A percentile compares a stretch with the other conserved stretches of the same genome.
phyloP scores from a whole-genome alignment of 2,113 vertebrate species.

The Carettochelys insculpta region DNA sequence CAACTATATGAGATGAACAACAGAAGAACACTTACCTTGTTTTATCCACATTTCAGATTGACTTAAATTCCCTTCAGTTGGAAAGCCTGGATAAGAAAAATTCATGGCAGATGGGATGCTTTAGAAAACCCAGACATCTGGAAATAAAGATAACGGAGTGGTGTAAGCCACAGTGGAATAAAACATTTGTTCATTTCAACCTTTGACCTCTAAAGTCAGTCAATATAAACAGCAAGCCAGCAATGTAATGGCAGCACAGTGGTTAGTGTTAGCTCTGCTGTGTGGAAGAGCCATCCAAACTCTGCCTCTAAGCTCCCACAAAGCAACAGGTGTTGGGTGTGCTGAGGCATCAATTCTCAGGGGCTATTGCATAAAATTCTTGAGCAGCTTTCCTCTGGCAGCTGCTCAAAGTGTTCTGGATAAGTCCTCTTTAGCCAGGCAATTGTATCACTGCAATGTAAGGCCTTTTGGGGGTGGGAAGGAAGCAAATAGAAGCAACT shows the following conservation, averaged over 20 bases:
- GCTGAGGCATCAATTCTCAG: neutral
- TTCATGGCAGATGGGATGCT: constrained; percentile 54
- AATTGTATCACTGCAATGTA: neutral
- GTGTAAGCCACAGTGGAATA: constrained; percentile 55
- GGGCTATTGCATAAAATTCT: accelerated
- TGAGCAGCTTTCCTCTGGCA: neutral
- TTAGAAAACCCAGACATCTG: constrained; percentile 64
- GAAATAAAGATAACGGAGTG: constrained; percentile 58
- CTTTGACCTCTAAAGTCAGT: constrained; percentile 41
- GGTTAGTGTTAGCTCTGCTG: constrained; percentile 40
- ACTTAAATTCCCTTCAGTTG: constrained; percentile 26
- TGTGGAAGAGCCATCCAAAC: constrained; percentile 5
- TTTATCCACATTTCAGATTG: constrained; percentile 29
- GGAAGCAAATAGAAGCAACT: neutral
- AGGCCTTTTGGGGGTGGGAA: neutral
- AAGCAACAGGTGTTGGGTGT: constrained; percentile 40
- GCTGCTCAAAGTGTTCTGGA: neutral
- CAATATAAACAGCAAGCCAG: constrained; percentile 34
- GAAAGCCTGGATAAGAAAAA: constrained; percentile 45
- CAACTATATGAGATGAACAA: neutral
- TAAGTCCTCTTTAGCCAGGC: neutral
- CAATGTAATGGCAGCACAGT: constrained; percentile 24
- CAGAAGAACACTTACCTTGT: constrained; percentile 26
- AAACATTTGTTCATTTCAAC: constrained; percentile 59
- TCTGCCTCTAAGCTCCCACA: constrained; percentile 4